phyloP scores from a whole-genome alignment of 2,888 invertebrate species.

The Xylota sylvarum region DNA sequence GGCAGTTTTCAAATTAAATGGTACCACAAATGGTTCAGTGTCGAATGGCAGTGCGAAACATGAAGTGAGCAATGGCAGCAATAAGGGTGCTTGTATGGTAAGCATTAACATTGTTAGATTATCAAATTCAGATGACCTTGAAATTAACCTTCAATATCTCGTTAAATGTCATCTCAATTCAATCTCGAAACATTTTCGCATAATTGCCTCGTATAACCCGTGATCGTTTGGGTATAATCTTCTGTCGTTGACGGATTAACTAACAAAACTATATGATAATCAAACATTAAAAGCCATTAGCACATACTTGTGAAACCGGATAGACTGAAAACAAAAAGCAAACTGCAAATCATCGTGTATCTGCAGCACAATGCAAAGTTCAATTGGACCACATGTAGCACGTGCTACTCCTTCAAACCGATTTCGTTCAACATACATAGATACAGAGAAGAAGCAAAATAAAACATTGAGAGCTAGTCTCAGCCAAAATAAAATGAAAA shows the following conservation, averaged over 20 bases:
- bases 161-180: background rate
- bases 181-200: constrained; percentile 11
- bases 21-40: constrained; percentile 61
- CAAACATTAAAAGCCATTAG: constrained; percentile 20
- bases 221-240: background rate
- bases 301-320: constrained; percentile 49
- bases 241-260: constrained; percentile 15
- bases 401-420: constrained; percentile 38
- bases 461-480: constrained; percentile 27
- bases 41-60: constrained; percentile 77
- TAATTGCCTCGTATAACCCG: background rate
- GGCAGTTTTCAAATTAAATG: constrained; percentile 78
- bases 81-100: constrained; percentile 90
- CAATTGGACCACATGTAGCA: constrained; percentile 36
- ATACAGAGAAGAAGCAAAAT: constrained; percentile 8
- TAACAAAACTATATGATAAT: constrained; percentile 12
- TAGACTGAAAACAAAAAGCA: background rate
- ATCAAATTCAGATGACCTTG: constrained; percentile 13
- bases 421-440: constrained; percentile 10
- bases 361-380: constrained; percentile 32
- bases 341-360: constrained; percentile 14
- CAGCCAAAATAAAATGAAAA: constrained; percentile 27
- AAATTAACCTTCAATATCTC: background rate
- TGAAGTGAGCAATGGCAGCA: constrained; percentile 79
- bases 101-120: constrained; percentile 80